Evolutionary conservation across 64 coral and sea anemone species (phyloP).

Genomic region (Stichodactyla helianthus): DNA sequence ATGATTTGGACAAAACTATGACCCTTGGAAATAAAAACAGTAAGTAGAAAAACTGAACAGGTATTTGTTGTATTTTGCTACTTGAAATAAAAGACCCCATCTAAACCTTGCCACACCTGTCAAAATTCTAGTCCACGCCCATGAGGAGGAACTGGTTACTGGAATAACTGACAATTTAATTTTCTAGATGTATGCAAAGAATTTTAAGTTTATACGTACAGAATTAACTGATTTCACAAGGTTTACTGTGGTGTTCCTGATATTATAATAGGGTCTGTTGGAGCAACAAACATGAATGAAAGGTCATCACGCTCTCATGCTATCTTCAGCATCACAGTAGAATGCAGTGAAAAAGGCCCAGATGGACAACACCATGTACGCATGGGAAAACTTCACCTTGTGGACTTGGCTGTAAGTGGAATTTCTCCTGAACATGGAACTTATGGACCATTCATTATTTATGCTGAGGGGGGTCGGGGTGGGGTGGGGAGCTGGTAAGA

Average conservation of each 20-base stretch:
- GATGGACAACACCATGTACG: slow-evolving; percentile 98
- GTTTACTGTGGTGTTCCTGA: neutral
- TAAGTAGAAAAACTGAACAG: slow-evolving; percentile 25
- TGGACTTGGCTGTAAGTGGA: slow-evolving; percentile 93
- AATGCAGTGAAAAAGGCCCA: slow-evolving; percentile 90
- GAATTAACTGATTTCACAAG: no score
- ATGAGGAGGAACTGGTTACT: no score
- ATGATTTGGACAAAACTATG: slow-evolving; percentile 98
- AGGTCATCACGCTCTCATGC: slow-evolving; percentile 93
- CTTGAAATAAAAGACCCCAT: no score
- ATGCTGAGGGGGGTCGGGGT: neutral
- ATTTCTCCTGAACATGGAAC: neutral
- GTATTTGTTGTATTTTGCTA: no score
- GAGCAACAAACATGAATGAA: slow-evolving; percentile 98
- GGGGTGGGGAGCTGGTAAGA: neutral
- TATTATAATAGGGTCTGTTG: slow-evolving; percentile 81
- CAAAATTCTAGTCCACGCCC: no score
- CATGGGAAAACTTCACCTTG: slow-evolving; percentile 98
- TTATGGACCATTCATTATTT: no score
- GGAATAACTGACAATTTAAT: no score
- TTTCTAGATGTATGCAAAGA: no score
- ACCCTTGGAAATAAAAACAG: slow-evolving; percentile 96
- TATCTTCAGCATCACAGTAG: slow-evolving; percentile 91
- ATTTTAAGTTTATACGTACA: no score
- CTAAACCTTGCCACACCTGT: no score